Percentiles rank a stretch among this genome's conserved stretches.
These are phyloP conservation scores for Zaprionus africanus DNA, from an alignment of 1,140 invertebrate species.

Conservation along the genomic window DNA sequence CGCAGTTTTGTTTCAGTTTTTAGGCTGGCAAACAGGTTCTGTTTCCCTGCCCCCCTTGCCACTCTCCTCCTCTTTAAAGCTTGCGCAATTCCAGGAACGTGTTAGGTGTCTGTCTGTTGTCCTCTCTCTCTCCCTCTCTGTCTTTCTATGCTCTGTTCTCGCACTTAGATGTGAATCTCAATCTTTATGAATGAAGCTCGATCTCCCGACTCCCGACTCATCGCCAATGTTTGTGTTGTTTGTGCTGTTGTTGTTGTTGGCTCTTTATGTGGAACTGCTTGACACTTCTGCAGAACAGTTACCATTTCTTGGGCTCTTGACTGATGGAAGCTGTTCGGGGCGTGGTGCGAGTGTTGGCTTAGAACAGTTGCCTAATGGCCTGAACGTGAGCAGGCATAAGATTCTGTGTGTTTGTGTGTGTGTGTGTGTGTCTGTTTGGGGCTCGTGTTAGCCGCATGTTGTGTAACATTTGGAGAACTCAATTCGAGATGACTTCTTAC, in stretches of 20 bases:
- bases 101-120: conserved; percentile 47
- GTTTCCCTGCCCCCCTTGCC: conserved; percentile 6
- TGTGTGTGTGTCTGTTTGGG: not conserved
- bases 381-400: conserved; percentile 57
- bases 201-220: not conserved
- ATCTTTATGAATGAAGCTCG: conserved; percentile 63
- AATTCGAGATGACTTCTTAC: conserved; percentile 3
- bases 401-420: not conserved
- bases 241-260: conserved; percentile 2
- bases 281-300: conserved; percentile 51
- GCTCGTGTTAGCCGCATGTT: conserved; percentile 12
- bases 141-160: conserved; percentile 21
- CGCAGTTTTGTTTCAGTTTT: not conserved
- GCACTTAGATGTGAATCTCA: conserved; percentile 66
- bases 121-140: not conserved
- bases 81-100: conserved; percentile 71
- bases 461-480: conserved; percentile 12
- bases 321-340: conserved; percentile 30
- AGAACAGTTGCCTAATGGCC: conserved; percentile 52
- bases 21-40: conserved; percentile 52
- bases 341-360: conserved; percentile 15
- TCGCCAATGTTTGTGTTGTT: conserved; percentile 24
- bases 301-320: conserved; percentile 5
- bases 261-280: conserved; percentile 33
- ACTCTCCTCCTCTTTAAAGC: conserved; percentile 26